Conservation (phyloP, 2,888 invertebrate genomes). For the Allacma fusca region DNA sequence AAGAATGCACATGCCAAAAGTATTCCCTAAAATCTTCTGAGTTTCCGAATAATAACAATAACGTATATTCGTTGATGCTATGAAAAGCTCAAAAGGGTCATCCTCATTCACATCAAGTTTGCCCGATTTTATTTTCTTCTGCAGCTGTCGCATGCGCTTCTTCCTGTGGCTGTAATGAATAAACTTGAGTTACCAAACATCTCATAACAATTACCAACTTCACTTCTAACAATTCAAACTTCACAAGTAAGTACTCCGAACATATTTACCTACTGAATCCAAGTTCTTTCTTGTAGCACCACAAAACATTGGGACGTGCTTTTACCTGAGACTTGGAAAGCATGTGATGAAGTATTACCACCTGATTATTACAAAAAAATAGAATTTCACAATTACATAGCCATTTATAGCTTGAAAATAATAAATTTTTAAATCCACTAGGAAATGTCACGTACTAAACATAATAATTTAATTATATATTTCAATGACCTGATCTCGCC, state of each 20-base stretch:
- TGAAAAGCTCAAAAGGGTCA: conserved; percentile 94
- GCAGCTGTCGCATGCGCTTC: conserved; percentile 84
- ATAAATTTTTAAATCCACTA: too few relatives aligned
- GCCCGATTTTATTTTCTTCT: conserved; percentile 86
- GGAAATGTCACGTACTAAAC: too few relatives aligned
- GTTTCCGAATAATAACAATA: conserved; percentile 98
- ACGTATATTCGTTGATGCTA: conserved; percentile 94
- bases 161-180: conserved; percentile 77
- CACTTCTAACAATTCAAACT: background rate
- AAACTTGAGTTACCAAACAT: background rate
- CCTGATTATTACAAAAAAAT: conserved; percentile 68
- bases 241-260: too few relatives aligned
- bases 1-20: conserved; percentile 93
- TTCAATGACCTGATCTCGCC: conserved; percentile 96
- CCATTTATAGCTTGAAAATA: too few relatives aligned
- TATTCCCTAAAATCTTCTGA: conserved; percentile 96
- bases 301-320: conserved; percentile 90
- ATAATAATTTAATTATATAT: too few relatives aligned
- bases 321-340: conserved; percentile 92
- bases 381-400: too few relatives aligned
- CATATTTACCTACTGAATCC: conserved; percentile 82
- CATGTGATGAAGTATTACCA: conserved; percentile 97
- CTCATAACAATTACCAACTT: background rate
- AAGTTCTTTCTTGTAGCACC: conserved; percentile 98
- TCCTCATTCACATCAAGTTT: conserved; percentile 91